These are phyloP conservation scores for Mustela lutreola DNA, from an alignment of 2,113 vertebrate genomes.

Conservation along the genomic window DNA sequence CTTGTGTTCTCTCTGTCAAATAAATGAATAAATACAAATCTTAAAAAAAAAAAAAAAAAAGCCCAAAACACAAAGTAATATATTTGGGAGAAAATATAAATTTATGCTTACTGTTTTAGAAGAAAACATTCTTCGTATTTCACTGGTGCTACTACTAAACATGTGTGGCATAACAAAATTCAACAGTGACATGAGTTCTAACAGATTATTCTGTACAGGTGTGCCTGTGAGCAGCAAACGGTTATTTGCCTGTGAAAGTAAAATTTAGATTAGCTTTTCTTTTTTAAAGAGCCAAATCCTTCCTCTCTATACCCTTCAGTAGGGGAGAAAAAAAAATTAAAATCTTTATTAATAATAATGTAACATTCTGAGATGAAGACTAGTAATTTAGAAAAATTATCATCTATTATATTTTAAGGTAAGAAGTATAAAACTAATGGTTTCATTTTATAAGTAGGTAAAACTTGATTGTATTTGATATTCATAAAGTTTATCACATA, in stretches of 20 bases:
- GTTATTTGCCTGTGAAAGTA: slow-evolving; percentile 91
- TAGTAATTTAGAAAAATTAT: slow-evolving; percentile 4
- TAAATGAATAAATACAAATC: too few species aligned
- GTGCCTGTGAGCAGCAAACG: slow-evolving; percentile 97
- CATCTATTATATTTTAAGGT: not conserved
- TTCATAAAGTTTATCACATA: not conserved
- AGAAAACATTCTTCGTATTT: slow-evolving; percentile 98
- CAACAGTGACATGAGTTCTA: slow-evolving; percentile 97
- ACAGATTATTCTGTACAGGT: slow-evolving; percentile 97
- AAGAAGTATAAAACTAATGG: not conserved
- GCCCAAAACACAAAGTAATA: not conserved
- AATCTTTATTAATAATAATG: slow-evolving; percentile 30
- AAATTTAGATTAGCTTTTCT: not conserved
- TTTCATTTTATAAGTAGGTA: slow-evolving; percentile 24
- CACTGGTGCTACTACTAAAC: slow-evolving; percentile 96
- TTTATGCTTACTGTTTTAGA: slow-evolving; percentile 91
- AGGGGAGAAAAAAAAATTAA: not conserved
- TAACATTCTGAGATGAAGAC: not conserved
- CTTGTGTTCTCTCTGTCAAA: too few species aligned
- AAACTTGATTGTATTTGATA: slow-evolving; percentile 10
- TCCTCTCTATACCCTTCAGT: not conserved
- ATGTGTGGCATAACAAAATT: slow-evolving; percentile 99
- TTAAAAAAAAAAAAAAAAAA: too few species aligned
- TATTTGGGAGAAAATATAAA: not conserved
- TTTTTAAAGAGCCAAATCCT: not conserved